A percentile compares a stretch with the other conserved stretches of the same genome.
These are phyloP conservation scores for Phortica variegata DNA, from an alignment of 1,140 invertebrate genomes.

Conservation along the genomic window DNA sequence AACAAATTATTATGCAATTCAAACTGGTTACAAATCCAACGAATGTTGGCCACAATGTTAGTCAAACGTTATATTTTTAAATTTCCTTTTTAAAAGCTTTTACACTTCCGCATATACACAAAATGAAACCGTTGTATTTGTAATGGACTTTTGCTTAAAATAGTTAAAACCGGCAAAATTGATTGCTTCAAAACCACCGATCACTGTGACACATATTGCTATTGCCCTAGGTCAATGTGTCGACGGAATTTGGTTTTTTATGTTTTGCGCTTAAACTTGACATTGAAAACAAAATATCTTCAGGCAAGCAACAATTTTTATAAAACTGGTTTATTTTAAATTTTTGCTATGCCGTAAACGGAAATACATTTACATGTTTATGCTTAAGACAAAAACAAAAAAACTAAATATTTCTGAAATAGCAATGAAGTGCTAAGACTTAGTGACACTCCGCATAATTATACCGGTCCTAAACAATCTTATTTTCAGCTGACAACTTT, in stretches of 20 bases:
- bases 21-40: conserved; percentile 14
- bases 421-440: neutral
- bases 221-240: conserved; percentile 44
- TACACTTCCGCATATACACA: neutral
- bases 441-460: conserved; percentile 4
- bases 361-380: conserved; percentile 33
- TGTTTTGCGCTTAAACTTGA: conserved; percentile 38
- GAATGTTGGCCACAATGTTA: conserved; percentile 13
- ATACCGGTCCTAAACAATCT: conserved; percentile 28
- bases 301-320: too few relatives aligned
- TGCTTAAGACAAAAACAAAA: neutral
- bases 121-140: conserved; percentile 1
- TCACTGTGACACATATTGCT: neutral
- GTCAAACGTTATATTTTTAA: conserved; percentile 6
- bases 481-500: conserved; percentile 38
- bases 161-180: too few relatives aligned
- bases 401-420: conserved; percentile 41
- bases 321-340: conserved; percentile 28
- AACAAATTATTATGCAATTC: conserved; percentile 22
- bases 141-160: conserved; percentile 14
- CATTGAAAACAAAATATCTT: conserved; percentile 47
- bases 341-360: conserved; percentile 19
- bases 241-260: conserved; percentile 4
- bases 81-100: neutral
- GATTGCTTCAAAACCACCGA: too few relatives aligned